Evolutionary conservation across 2,888 invertebrate species (phyloP).

Genomic region (Scaptomyza cyrtandrae): DNA sequence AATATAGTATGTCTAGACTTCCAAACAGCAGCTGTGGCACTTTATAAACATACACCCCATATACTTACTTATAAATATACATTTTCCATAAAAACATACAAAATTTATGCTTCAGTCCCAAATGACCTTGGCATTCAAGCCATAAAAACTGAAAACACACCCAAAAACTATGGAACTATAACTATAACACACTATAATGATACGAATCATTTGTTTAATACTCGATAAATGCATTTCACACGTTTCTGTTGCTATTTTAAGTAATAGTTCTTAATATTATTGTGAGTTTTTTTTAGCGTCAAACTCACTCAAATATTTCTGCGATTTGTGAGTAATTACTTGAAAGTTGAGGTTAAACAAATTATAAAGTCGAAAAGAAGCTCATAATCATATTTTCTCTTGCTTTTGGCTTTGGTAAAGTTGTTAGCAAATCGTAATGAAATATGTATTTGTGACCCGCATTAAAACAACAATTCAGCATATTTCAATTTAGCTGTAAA

Average conservation of each 20-base stretch:
- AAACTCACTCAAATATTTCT: neutral
- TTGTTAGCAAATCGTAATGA: constrained; percentile 2
- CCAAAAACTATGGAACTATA: constrained; percentile 5
- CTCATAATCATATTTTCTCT: neutral
- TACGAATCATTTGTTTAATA: neutral
- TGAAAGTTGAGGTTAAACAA: neutral
- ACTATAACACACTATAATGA: constrained; percentile 1
- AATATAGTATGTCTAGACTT: neutral
- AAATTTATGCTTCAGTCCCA: constrained; percentile 44
- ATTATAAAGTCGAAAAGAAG: neutral
- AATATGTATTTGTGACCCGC: constrained; percentile 22
- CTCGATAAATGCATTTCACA: constrained; percentile 28
- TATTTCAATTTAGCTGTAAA: constrained; percentile 40
- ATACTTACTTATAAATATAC: neutral
- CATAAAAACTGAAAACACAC: constrained; percentile 48
- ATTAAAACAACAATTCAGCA: constrained; percentile 21
- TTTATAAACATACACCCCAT: constrained; percentile 4
- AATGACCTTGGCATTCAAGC: constrained; percentile 65
- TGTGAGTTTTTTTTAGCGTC: neutral
- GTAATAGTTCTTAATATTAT: neutral
- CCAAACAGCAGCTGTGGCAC: constrained; percentile 8
- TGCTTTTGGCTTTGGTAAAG: too few species aligned
- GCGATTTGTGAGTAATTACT: constrained; percentile 7
- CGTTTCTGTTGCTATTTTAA: constrained; percentile 25
- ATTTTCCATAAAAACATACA: constrained; percentile 1